Evolutionary conservation across 2,113 vertebrate genomes (phyloP).

Genomic region (Ammodramus savannarum): DNA sequence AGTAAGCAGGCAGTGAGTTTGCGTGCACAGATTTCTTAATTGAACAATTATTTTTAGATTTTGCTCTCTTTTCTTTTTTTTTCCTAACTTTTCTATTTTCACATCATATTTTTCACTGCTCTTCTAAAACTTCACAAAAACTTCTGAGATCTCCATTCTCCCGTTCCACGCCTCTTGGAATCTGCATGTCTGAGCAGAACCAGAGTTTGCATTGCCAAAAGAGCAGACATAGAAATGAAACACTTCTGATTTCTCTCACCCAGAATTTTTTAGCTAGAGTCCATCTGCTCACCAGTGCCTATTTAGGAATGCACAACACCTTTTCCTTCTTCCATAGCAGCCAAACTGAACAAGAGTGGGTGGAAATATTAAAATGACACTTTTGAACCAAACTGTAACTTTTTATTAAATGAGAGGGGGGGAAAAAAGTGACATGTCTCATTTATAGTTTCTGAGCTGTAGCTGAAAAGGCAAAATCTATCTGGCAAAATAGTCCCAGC

Average conservation of each 20-base stretch:
- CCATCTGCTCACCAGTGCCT: conserved; percentile 63
- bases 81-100: background rate
- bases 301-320: conserved; percentile 63
- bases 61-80: background rate
- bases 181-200: background rate
- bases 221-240: conserved; percentile 54
- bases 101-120: background rate
- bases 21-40: background rate
- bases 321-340: conserved; percentile 49
- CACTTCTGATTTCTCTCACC: conserved; percentile 58
- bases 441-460: background rate
- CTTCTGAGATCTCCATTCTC: conserved; percentile 17
- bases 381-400: conserved; percentile 45
- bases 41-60: background rate
- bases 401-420: conserved; percentile 32
- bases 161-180: background rate
- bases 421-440: background rate
- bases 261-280: conserved; percentile 58
- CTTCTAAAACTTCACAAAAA: conserved; percentile 25
- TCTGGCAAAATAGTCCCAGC: background rate
- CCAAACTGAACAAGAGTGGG: conserved; percentile 56
- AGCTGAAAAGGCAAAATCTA: background rate
- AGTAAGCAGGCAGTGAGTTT: background rate
- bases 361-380: conserved; percentile 63
- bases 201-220: conserved; percentile 45